phyloP scores from a whole-genome alignment of 2,797 vertebrate genomes.

The Bucorvus abyssinicus region DNA sequence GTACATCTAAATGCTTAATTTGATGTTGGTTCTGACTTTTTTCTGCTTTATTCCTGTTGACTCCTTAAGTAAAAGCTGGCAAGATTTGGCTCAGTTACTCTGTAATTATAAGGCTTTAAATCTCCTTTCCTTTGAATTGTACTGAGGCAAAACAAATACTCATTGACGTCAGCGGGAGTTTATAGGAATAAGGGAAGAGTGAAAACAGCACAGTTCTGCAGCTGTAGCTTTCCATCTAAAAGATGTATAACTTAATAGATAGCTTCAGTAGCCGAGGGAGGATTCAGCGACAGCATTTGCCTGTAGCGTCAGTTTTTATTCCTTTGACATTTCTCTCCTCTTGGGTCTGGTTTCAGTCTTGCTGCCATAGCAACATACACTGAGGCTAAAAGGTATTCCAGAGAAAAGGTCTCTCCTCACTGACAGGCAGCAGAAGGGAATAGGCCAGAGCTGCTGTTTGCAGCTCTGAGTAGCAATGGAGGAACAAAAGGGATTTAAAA shows the following conservation, averaged over 20 bases:
- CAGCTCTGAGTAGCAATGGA: neutral
- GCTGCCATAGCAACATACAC: slow-evolving; percentile 63
- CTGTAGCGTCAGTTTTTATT: neutral
- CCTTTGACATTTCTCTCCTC: slow-evolving; percentile 40
- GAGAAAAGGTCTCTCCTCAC: neutral
- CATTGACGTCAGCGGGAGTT: slow-evolving; percentile 45
- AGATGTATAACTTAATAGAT: slow-evolving; percentile 38
- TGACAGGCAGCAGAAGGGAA: slow-evolving; percentile 23
- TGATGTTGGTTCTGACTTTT: neutral
- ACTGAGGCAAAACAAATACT: slow-evolving; percentile 29
- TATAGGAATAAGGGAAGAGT: neutral
- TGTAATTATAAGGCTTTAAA: slow-evolving; percentile 26
- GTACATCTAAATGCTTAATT: slow-evolving; percentile 9
- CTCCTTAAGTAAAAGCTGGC: neutral
- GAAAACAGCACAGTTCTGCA: neutral
- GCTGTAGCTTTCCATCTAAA: neutral
- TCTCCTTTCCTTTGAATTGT: slow-evolving; percentile 35
- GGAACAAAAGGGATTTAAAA: neutral
- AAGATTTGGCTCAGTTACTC: neutral
- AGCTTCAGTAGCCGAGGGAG: neutral
- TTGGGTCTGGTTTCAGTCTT: slow-evolving; percentile 50
- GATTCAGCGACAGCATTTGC: neutral
- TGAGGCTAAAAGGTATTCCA: slow-evolving; percentile 54
- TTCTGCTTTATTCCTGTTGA: neutral
- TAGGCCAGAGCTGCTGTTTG: neutral